Percentiles rank a stretch among this genome's conserved stretches.
phyloP scores from a whole-genome alignment of 2,888 invertebrate species.

The Peribatodes rhomboidaria region DNA sequence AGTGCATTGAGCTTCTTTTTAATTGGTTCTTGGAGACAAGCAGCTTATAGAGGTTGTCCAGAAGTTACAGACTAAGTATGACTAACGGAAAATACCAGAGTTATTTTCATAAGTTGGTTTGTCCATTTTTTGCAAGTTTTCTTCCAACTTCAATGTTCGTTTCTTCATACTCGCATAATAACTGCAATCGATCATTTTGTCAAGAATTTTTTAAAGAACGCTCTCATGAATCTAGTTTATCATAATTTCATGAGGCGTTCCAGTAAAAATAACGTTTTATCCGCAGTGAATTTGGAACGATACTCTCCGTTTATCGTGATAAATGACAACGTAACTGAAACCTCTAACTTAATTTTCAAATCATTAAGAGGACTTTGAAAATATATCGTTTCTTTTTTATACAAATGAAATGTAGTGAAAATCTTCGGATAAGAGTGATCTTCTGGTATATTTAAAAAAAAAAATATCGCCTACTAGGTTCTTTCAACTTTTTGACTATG shows the following conservation, averaged over 20 bases:
- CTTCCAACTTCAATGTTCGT: not conserved
- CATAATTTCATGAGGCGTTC: slow-evolving; percentile 15
- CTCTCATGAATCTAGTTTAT: slow-evolving; percentile 18
- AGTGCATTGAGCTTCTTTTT: no score
- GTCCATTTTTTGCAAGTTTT: not conserved
- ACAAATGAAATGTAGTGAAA: no score
- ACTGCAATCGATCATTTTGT: slow-evolving; percentile 32
- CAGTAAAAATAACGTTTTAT: not conserved
- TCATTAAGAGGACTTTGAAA: not conserved
- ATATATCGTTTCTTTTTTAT: not conserved
- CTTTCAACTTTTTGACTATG: no score
- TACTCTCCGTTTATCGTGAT: not conserved
- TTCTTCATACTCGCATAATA: slow-evolving; percentile 21
- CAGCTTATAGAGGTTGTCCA: no score
- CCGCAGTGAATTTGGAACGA: slow-evolving; percentile 2
- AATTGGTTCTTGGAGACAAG: no score
- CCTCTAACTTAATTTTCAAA: not conserved
- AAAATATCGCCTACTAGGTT: no score
- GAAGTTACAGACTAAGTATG: no score
- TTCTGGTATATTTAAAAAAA: no score
- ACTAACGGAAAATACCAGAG: no score
- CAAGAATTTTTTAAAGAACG: slow-evolving; percentile 20
- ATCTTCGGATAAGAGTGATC: no score
- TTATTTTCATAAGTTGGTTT: not conserved
- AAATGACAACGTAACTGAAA: not conserved